Evolutionary conservation across 2,113 vertebrate species (phyloP).

Genomic region (Typhlomys cinereus): DNA sequence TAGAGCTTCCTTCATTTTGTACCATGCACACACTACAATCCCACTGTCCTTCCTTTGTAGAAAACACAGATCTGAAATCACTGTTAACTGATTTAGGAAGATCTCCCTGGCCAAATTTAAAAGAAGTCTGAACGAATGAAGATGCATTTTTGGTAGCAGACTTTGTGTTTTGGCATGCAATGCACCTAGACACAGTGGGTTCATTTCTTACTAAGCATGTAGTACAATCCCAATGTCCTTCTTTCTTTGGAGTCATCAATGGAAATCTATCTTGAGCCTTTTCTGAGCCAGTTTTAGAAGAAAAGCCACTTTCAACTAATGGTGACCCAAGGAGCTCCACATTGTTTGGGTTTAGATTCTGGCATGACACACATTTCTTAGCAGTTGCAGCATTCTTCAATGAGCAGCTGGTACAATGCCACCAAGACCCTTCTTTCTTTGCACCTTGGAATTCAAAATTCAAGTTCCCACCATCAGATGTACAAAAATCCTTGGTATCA

Average conservation of each 20-base stretch:
- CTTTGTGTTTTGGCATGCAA: conserved; percentile 87
- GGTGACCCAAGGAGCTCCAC: conserved; percentile 57
- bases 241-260: conserved; percentile 87
- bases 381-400: conserved; percentile 86
- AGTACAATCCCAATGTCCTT: conserved; percentile 90
- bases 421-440: conserved; percentile 88
- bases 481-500: conserved; percentile 75
- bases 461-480: conserved; percentile 60
- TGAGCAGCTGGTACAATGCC: conserved; percentile 89
- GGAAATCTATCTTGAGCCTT: conserved; percentile 75
- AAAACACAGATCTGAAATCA: conserved; percentile 77
- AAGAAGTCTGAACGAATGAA: conserved; percentile 72
- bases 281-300: conserved; percentile 70
- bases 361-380: conserved; percentile 87
- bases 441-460: conserved; percentile 87
- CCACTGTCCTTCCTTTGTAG: conserved; percentile 88
- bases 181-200: conserved; percentile 81
- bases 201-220: conserved; percentile 87
- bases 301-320: conserved; percentile 56
- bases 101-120: conserved; percentile 85
- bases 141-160: conserved; percentile 62
- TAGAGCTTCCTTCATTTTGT: conserved; percentile 85
- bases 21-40: conserved; percentile 85
- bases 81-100: conserved; percentile 73
- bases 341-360: conserved; percentile 73